phyloP scores from a whole-genome alignment of 2,113 vertebrate species.

The Notechis scutatus region DNA sequence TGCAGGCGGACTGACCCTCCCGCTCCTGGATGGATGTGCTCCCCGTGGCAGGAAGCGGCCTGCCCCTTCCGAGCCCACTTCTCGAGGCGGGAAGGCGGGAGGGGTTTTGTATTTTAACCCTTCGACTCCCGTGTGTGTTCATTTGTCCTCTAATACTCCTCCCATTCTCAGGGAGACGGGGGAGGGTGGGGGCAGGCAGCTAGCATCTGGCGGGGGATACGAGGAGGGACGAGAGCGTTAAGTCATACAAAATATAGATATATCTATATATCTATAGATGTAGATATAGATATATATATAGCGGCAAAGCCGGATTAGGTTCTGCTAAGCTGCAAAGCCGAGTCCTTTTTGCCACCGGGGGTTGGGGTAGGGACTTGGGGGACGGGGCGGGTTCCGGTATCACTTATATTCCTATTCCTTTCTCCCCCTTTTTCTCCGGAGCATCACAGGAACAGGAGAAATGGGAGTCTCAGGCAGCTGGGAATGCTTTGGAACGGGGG shows the following conservation, averaged over 20 bases:
- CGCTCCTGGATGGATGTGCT: slow-evolving; percentile 4
- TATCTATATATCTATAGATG: not conserved
- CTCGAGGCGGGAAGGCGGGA: not conserved
- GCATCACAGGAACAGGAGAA: slow-evolving; percentile 60
- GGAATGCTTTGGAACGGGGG: slow-evolving; percentile 60
- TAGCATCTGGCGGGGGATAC: slow-evolving; percentile 63
- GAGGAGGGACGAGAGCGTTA: slow-evolving; percentile 22
- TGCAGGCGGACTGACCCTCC: slow-evolving; percentile 42
- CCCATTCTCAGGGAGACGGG: slow-evolving; percentile 63
- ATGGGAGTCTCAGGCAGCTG: slow-evolving; percentile 57
- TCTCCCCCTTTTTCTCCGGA: slow-evolving; percentile 41
- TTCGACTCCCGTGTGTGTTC: not conserved
- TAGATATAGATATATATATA: not conserved
- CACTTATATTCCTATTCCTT: slow-evolving; percentile 37
- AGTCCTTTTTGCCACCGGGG: slow-evolving; percentile 54
- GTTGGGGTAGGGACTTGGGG: slow-evolving; percentile 6
- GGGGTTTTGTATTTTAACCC: not conserved
- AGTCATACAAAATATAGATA: not conserved
- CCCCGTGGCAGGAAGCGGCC: slow-evolving; percentile 23
- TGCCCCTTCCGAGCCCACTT: not conserved
- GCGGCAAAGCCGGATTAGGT: slow-evolving; percentile 49
- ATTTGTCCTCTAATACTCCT: slow-evolving; percentile 34
- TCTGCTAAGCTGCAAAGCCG: slow-evolving; percentile 54
- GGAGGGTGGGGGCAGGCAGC: slow-evolving; percentile 59
- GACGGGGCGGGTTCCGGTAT: slow-evolving; percentile 1